Percentiles rank a stretch among this genome's conserved stretches.
Evolutionary conservation across 2,113 vertebrate species (phyloP).

Genomic region (Pelecanus crispus): DNA sequence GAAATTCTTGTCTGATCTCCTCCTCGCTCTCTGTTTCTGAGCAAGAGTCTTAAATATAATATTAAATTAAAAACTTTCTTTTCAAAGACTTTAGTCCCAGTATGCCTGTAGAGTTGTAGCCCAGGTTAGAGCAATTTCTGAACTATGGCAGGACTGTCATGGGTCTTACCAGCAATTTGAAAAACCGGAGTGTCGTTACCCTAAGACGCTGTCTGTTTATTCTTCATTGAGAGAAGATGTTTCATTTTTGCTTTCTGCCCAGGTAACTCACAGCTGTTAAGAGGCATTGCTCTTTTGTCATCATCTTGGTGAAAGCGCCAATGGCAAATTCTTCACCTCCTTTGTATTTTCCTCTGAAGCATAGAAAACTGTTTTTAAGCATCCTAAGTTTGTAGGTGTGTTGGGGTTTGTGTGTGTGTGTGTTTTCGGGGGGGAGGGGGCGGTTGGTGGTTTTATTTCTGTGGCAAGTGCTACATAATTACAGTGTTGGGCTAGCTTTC

Average conservation of each 20-base stretch:
- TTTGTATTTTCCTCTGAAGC: background rate
- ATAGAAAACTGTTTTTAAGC: background rate
- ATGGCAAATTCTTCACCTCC: background rate
- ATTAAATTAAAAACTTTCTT: background rate
- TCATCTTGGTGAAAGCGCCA: background rate
- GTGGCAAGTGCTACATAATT: background rate
- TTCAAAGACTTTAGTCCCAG: rapidly evolving
- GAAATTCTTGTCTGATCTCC: background rate
- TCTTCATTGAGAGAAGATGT: background rate
- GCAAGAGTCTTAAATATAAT: background rate
- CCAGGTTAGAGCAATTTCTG: background rate
- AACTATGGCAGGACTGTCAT: background rate
- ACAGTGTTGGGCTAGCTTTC: background rate
- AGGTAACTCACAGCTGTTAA: background rate
- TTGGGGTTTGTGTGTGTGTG: too few species aligned
- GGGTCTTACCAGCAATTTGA: background rate
- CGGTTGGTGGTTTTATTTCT: background rate
- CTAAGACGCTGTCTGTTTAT: background rate
- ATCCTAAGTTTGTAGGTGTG: background rate
- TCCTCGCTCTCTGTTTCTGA: background rate
- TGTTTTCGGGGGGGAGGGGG: too few species aligned
- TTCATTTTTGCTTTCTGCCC: background rate
- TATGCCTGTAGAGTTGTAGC: background rate
- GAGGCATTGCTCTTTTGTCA: background rate
- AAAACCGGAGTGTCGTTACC: rapidly evolving